Evolutionary conservation across 2,888 invertebrate species (phyloP).

Genomic region (Orthosia gracilis): DNA sequence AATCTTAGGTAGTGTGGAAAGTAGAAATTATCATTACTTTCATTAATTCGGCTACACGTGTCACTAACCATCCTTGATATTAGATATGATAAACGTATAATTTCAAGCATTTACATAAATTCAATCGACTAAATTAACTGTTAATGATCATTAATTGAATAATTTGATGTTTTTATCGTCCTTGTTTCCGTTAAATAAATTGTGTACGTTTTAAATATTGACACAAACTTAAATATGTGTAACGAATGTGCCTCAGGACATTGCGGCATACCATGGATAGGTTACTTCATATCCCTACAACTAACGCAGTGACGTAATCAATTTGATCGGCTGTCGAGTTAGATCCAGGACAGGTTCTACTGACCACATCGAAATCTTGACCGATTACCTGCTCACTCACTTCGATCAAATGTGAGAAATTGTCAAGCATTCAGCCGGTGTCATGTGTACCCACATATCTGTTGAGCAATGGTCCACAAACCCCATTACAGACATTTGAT

Average conservation of each 20-base stretch:
- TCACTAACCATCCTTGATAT: not conserved
- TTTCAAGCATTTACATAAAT: conserved; percentile 9
- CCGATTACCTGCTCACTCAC: conserved; percentile 68
- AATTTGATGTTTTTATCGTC: conserved; percentile 4
- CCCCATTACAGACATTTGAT: conserved; percentile 55
- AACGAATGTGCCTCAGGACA: conserved; percentile 58
- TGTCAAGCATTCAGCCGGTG: conserved; percentile 53
- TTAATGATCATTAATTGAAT: not conserved
- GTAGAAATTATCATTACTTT: not conserved
- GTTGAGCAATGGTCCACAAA: conserved; percentile 65
- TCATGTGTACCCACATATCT: conserved; percentile 40
- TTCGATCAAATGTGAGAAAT: conserved; percentile 67
- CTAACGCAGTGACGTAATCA: conserved; percentile 71
- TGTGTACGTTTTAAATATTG: conserved; percentile 28
- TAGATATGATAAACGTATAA: not conserved
- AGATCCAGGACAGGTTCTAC: conserved; percentile 72
- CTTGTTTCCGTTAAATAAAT: conserved; percentile 22
- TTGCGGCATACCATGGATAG: conserved; percentile 60
- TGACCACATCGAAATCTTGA: conserved; percentile 70
- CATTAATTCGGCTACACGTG: not conserved
- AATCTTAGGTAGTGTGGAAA: not conserved
- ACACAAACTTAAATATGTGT: conserved; percentile 31
- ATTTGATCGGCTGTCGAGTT: conserved; percentile 71
- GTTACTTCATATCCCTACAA: conserved; percentile 76
- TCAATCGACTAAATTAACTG: not conserved